These are phyloP conservation scores for Sarotherodon lohbergeri DNA, from an alignment of 2,113 vertebrate genomes.

Conservation along the genomic window DNA sequence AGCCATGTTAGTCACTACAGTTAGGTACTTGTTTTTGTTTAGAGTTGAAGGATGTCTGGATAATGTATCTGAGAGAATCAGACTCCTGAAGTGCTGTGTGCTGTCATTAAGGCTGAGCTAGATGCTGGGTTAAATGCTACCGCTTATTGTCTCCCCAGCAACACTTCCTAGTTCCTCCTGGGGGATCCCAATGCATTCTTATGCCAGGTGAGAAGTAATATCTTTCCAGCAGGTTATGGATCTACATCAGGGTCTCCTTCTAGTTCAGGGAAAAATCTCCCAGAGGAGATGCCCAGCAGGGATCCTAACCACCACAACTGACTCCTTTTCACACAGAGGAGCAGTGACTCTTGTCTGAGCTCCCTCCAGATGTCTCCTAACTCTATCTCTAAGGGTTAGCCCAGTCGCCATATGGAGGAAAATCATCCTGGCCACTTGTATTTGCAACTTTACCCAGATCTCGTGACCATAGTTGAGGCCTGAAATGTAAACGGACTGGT, in stretches of 20 bases:
- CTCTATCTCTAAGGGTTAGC: background rate
- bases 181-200: background rate
- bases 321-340: background rate
- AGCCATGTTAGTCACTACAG: background rate
- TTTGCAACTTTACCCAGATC: background rate
- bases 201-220: background rate
- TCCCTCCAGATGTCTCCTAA: background rate
- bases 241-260: background rate
- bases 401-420: background rate
- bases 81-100: background rate
- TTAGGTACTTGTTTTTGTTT: background rate
- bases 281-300: background rate
- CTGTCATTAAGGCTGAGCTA: background rate
- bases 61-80: background rate
- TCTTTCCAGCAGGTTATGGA: background rate
- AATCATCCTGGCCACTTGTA: background rate
- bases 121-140: background rate
- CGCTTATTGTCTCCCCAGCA: background rate
- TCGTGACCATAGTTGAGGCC: background rate
- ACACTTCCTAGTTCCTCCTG: background rate
- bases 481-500: rapidly evolving
- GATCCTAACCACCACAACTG: background rate
- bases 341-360: background rate
- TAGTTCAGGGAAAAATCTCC: background rate
- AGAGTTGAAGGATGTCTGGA: background rate